These are phyloP conservation scores for Myzus persicae DNA, from an alignment of 1,140 invertebrate species.

Conservation along the genomic window DNA sequence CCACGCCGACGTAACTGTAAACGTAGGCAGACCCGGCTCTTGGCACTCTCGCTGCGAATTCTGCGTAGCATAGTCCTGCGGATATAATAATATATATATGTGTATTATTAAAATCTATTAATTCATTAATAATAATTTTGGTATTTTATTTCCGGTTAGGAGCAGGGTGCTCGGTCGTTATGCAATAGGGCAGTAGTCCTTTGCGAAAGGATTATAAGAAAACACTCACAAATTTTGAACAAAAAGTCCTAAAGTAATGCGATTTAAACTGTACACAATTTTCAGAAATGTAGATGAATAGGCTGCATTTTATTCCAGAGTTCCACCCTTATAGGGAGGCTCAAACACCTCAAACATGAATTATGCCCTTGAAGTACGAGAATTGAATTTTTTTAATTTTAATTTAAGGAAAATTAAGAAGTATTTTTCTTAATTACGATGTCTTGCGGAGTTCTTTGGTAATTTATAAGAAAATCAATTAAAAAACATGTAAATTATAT, in stretches of 20 bases:
- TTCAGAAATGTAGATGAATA: neutral
- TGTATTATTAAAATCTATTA: neutral
- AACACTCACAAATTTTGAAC: neutral
- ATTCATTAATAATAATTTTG: neutral
- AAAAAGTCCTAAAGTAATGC: neutral
- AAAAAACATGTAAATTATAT: neutral
- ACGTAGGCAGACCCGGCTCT: constrained; percentile 87
- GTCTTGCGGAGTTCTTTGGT: too few relatives aligned
- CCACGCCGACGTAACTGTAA: constrained; percentile 88
- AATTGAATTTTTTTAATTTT: neutral
- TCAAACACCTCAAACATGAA: too few relatives aligned
- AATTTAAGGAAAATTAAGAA: too few relatives aligned
- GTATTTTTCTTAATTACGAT: too few relatives aligned
- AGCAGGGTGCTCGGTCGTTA: neutral
- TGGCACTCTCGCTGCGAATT: constrained; percentile 87
- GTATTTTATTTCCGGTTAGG: neutral
- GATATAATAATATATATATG: too few relatives aligned
- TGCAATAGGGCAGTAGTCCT: neutral
- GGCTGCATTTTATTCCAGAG: neutral
- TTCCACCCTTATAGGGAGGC: too few relatives aligned
- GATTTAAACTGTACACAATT: neutral
- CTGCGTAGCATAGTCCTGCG: constrained; percentile 80
- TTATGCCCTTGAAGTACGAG: neutral
- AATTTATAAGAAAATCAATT: too few relatives aligned
- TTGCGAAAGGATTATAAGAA: too few relatives aligned